phyloP scores from a whole-genome alignment of 2,797 vertebrate genomes.

The Lophura swinhoii region DNA sequence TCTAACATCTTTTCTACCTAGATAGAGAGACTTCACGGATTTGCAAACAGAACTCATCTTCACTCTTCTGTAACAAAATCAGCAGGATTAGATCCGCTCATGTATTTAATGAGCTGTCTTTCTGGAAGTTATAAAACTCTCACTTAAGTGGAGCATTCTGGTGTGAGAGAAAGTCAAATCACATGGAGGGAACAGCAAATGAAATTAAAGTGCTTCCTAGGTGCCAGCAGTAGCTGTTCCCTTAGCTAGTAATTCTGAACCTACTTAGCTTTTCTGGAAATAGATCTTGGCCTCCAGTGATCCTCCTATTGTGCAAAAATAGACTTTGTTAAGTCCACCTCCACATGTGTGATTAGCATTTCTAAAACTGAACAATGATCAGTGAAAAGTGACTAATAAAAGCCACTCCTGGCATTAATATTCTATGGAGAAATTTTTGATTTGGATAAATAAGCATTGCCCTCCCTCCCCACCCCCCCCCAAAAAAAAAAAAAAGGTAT shows the following conservation, averaged over 20 bases:
- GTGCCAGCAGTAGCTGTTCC: background rate
- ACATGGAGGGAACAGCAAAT: background rate
- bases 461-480: too few relatives aligned
- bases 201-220: background rate
- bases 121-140: background rate
- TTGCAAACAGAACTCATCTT: background rate
- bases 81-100: background rate
- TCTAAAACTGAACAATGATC: background rate
- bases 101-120: background rate
- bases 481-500: background rate
- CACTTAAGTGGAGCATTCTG: background rate
- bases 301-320: conserved; percentile 15
- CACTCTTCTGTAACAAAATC: background rate
- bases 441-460: background rate
- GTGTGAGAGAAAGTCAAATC: background rate
- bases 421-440: background rate
- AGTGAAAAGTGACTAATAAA: background rate
- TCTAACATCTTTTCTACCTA: background rate
- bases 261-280: conserved; percentile 49
- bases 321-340: background rate
- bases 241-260: conserved; percentile 22
- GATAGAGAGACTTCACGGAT: background rate
- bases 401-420: background rate
- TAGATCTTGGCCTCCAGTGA: conserved; percentile 15
- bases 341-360: background rate